Conservation (phyloP, 2,797 vertebrate genomes). For the Sardinella longiceps region DNA sequence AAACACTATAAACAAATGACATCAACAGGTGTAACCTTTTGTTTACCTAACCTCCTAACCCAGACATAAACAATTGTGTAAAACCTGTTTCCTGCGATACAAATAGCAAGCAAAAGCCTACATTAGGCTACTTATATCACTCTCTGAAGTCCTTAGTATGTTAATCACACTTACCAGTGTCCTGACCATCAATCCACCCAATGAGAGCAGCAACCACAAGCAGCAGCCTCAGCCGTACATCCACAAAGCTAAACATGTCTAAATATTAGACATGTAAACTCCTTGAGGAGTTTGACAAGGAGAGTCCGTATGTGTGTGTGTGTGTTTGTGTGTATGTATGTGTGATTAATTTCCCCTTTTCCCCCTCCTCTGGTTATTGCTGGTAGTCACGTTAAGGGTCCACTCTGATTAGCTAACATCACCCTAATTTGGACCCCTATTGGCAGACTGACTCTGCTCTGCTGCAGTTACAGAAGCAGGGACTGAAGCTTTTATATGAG, state of each 20-base stretch:
- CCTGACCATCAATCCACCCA: not conserved
- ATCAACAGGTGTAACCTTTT: not conserved
- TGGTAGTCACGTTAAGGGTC: not conserved
- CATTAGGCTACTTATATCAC: not conserved
- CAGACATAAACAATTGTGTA: not conserved
- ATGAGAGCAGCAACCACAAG: not conserved
- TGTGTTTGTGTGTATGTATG: conserved; percentile 43
- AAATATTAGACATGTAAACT: conserved; percentile 18
- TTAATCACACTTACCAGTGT: not conserved
- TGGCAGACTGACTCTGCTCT: not conserved
- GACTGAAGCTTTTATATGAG: not conserved
- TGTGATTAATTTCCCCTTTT: not conserved
- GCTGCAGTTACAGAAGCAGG: not conserved
- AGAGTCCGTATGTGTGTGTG: conserved; percentile 50
- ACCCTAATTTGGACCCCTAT: not conserved
- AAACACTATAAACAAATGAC: no score
- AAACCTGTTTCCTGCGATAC: not conserved
- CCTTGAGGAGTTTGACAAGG: not conserved
- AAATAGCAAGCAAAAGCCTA: no score
- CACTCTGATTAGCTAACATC: not conserved
- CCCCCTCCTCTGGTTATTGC: not conserved
- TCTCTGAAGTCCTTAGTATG: not conserved
- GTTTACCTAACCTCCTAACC: not conserved
- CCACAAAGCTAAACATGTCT: conserved; percentile 23
- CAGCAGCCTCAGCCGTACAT: not conserved